These are phyloP conservation scores for Spinus pinus DNA, from an alignment of 2,797 vertebrate genomes.

Conservation along the genomic window DNA sequence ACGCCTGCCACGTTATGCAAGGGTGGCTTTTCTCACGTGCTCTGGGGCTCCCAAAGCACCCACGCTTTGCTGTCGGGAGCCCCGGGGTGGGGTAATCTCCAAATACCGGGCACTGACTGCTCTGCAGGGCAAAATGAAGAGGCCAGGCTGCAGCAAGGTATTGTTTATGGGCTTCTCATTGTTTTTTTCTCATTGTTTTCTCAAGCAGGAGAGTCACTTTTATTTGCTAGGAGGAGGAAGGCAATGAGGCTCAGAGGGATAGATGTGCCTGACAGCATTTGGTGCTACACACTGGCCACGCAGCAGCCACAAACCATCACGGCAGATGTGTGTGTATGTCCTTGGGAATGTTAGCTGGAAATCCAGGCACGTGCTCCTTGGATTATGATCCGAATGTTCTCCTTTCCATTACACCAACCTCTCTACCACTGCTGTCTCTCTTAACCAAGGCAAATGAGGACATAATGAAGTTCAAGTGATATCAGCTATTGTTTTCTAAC, in stretches of 20 bases:
- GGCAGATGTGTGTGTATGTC: background rate
- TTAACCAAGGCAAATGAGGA: background rate
- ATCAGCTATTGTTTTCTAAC: constrained; percentile 10
- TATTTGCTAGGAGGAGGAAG: background rate
- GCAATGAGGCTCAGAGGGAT: background rate
- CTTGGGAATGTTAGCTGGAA: background rate
- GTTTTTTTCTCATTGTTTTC: background rate
- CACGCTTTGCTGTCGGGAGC: background rate
- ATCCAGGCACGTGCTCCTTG: background rate
- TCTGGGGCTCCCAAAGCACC: background rate
- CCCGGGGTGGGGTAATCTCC: background rate
- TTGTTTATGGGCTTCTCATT: background rate
- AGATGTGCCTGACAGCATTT: accelerated
- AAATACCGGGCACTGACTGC: background rate
- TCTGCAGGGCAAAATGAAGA: background rate
- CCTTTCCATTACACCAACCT: background rate
- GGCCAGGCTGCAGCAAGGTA: background rate
- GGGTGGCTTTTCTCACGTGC: background rate
- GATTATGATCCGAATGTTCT: background rate
- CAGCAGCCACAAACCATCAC: background rate
- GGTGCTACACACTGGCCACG: background rate
- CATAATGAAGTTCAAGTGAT: background rate
- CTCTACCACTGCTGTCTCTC: background rate
- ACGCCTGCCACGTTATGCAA: background rate
- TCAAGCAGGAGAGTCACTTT: background rate